Conservation (phyloP, 1,140 invertebrate genomes). For the Stegodyphus mimosarum region DNA sequence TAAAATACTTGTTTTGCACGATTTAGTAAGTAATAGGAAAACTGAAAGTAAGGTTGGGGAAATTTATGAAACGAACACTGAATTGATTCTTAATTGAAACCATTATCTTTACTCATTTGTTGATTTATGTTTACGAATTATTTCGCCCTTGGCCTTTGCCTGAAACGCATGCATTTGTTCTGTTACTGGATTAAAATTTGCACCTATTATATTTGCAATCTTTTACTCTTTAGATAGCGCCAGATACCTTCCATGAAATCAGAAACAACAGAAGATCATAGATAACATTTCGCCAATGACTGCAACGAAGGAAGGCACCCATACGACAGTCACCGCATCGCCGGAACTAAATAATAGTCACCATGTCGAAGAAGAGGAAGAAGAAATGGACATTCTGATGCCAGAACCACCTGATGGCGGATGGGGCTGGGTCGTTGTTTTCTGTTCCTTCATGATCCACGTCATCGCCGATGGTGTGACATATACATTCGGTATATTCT, state of each 20-base stretch:
- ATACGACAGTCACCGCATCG: background rate
- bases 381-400: slow-evolving; percentile 29
- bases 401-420: slow-evolving; percentile 73
- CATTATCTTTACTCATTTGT: too few relatives aligned
- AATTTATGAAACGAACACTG: too few relatives aligned
- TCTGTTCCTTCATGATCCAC: slow-evolving; percentile 92
- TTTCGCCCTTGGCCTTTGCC: too few relatives aligned
- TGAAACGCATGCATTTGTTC: too few relatives aligned
- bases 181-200: too few relatives aligned
- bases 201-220: too few relatives aligned
- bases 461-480: slow-evolving; percentile 76
- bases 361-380: slow-evolving; percentile 19
- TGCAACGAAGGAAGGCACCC: slow-evolving; percentile 8
- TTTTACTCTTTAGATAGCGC: too few relatives aligned
- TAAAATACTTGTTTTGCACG: too few relatives aligned
- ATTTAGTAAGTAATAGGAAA: too few relatives aligned
- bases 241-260: background rate
- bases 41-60: too few relatives aligned
- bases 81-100: too few relatives aligned
- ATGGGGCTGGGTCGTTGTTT: slow-evolving; percentile 94
- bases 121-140: too few relatives aligned
- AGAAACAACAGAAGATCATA: background rate
- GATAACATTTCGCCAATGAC: background rate
- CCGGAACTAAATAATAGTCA: background rate
- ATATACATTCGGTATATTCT: slow-evolving; percentile 93